Evolutionary conservation across 2,113 vertebrate genomes (phyloP).

Genomic region (Ia io): DNA sequence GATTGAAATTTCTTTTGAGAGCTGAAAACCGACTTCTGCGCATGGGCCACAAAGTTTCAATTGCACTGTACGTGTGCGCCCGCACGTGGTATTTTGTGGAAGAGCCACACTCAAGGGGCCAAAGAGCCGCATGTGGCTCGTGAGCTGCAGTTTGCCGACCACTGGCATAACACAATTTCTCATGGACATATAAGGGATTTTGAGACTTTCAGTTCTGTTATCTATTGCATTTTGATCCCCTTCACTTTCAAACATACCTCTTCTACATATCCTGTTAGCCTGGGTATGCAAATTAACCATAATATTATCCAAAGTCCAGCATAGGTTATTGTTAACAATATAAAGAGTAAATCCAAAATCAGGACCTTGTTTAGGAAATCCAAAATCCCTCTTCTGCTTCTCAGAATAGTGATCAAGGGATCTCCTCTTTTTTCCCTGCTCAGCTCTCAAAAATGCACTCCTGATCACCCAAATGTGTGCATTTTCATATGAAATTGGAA

Average conservation of each 20-base stretch:
- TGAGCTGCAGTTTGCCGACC: too few relatives aligned
- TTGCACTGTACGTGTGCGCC: too few relatives aligned
- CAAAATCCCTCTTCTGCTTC: neutral
- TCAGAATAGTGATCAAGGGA: neutral
- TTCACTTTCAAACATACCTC: neutral
- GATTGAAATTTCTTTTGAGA: too few relatives aligned
- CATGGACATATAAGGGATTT: neutral
- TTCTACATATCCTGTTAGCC: neutral
- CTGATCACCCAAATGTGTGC: neutral
- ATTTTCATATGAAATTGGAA: neutral
- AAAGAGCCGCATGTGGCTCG: too few relatives aligned
- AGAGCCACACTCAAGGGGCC: too few relatives aligned
- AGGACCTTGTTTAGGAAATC: neutral
- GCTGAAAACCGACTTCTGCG: too few relatives aligned
- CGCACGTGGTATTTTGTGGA: too few relatives aligned
- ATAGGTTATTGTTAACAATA: neutral
- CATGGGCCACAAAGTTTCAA: too few relatives aligned
- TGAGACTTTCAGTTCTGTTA: neutral
- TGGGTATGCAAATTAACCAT: neutral
- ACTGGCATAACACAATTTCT: neutral
- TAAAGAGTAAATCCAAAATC: neutral
- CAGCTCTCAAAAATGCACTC: neutral
- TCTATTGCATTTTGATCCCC: neutral
- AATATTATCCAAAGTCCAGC: neutral
- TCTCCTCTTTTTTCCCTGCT: neutral